Conservation (phyloP, 35 echinoderm and acorn worm genomes). For the Lytechinus variegatus region DNA sequence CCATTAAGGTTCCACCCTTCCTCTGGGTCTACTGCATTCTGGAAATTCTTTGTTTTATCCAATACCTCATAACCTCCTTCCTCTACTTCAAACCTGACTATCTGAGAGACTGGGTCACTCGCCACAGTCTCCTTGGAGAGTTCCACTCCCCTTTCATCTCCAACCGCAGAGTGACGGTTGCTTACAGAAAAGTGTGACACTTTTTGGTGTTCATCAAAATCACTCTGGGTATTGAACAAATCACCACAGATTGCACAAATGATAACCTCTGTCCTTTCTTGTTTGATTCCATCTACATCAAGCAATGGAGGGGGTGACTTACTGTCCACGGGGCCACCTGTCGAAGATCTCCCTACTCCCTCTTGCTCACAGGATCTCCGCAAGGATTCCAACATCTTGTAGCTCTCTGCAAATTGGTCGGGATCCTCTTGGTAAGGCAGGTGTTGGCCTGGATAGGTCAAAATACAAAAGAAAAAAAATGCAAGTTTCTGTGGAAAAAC, state of each 20-base stretch:
- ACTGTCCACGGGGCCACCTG: not conserved
- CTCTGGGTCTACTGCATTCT: not conserved
- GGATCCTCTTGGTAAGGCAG: not conserved
- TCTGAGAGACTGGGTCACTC: not conserved
- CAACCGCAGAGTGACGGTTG: not conserved
- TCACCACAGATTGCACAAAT: not conserved
- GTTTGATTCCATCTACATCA: not conserved
- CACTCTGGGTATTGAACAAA: not conserved
- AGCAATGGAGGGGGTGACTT: not conserved
- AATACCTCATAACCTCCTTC: not conserved
- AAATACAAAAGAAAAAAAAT: no score
- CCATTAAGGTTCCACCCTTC: not conserved
- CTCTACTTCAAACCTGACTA: not conserved
- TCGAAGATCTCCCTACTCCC: not conserved
- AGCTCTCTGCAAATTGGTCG: slow-evolving; percentile 1
- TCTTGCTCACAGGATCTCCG: not conserved
- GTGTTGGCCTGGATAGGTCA: not conserved
- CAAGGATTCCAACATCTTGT: not conserved
- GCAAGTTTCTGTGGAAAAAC: no score
- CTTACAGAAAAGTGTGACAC: not conserved
- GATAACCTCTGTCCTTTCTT: not conserved
- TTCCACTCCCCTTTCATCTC: not conserved
- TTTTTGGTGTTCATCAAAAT: not conserved
- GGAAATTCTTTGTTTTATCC: not conserved
- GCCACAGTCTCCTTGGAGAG: not conserved